phyloP scores from a whole-genome alignment of 2,797 vertebrate genomes.

The Sebastes iracundus region DNA sequence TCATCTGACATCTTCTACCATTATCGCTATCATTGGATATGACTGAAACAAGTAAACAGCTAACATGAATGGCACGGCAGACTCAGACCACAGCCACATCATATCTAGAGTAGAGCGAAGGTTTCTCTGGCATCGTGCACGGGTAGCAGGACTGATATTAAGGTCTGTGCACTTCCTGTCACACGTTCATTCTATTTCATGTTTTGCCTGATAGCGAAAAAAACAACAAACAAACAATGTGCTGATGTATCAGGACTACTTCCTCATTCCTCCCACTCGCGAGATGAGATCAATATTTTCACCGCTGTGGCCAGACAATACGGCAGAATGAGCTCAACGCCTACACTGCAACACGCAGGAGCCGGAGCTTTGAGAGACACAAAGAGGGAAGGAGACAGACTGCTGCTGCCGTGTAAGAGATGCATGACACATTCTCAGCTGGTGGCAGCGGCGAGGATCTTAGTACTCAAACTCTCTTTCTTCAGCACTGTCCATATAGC shows the following conservation, averaged over 20 bases:
- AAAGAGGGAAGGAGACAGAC: not conserved
- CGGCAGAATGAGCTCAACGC: constrained; percentile 21
- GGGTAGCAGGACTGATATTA: constrained; percentile 50
- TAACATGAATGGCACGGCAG: constrained; percentile 28
- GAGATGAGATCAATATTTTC: constrained; percentile 69
- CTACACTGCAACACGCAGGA: constrained; percentile 25
- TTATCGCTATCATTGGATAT: not conserved
- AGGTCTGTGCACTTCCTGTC: constrained; percentile 64
- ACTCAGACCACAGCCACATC: constrained; percentile 73
- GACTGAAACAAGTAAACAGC: constrained; percentile 15
- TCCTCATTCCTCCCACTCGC: constrained; percentile 67
- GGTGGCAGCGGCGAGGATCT: not conserved
- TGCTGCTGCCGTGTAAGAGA: not conserved
- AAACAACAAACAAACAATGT: constrained; percentile 8
- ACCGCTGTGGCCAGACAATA: constrained; percentile 49
- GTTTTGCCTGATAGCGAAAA: constrained; percentile 14
- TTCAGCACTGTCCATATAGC: not conserved
- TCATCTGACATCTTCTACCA: not conserved
- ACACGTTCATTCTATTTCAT: constrained; percentile 29
- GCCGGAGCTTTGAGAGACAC: constrained; percentile 12
- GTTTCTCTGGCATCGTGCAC: constrained; percentile 33
- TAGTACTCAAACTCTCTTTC: not conserved
- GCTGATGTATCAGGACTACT: constrained; percentile 53
- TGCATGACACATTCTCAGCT: not conserved
- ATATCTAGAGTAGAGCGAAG: constrained; percentile 60